Percentiles rank a stretch among this genome's conserved stretches.
Evolutionary conservation across 2,797 vertebrate species (phyloP).

Genomic region (Erethizon dorsatum): DNA sequence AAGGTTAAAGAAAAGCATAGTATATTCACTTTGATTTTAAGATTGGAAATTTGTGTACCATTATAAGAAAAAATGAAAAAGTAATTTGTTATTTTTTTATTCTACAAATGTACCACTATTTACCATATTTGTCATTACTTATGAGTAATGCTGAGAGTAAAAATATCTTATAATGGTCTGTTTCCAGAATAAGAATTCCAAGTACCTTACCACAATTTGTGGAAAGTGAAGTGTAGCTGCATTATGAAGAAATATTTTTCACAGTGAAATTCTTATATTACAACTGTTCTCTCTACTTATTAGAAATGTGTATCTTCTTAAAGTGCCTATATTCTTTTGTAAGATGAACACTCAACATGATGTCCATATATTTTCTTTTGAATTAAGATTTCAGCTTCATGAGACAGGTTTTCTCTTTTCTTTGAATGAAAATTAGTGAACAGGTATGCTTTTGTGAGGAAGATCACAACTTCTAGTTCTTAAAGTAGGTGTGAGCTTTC

Average conservation of each 20-base stretch:
- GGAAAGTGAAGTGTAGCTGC: neutral
- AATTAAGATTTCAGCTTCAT: neutral
- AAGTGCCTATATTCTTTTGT: slow-evolving; percentile 5
- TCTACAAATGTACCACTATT: neutral
- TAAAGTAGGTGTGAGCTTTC: slow-evolving; percentile 1
- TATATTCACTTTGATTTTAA: slow-evolving; percentile 47
- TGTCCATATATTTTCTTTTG: slow-evolving; percentile 31
- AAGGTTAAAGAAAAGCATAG: neutral
- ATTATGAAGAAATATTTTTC: neutral
- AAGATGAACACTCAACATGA: neutral
- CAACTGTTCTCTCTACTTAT: neutral
- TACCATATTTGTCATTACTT: slow-evolving; percentile 43
- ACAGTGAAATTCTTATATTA: neutral
- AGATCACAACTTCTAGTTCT: neutral
- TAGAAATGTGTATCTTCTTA: neutral
- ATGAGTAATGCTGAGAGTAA: neutral
- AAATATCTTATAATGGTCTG: neutral
- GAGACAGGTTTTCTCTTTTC: slow-evolving; percentile 35
- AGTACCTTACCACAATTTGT: neutral
- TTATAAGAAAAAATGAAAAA: slow-evolving; percentile 25
- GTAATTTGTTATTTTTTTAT: slow-evolving; percentile 45
- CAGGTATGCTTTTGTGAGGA: neutral
- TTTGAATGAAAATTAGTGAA: slow-evolving; percentile 44
- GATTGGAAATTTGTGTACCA: neutral
- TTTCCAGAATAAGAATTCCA: neutral